A percentile compares a stretch with the other conserved stretches of the same genome.
Conservation (phyloP, 2,888 invertebrate species). For the Xestobium rufovillosum region DNA sequence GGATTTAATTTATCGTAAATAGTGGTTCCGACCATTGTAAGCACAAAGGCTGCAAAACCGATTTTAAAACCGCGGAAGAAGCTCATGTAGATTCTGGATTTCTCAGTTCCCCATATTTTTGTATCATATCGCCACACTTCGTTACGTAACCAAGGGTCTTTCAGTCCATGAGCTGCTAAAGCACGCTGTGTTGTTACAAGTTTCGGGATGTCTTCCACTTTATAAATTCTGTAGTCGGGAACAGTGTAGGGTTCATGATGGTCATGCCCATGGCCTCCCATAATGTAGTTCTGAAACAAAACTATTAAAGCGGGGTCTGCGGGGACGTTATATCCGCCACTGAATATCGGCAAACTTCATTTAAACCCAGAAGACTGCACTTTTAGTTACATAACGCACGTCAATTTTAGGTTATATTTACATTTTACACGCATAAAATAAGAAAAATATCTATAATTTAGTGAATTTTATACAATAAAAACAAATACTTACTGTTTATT, state of each 20-base stretch:
- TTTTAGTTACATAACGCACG: no score
- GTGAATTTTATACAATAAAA: no score
- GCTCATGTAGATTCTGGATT: constrained; percentile 39
- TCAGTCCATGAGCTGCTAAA: constrained; percentile 63
- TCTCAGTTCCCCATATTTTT: constrained; percentile 51
- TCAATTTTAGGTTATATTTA: no score
- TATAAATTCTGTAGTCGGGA: constrained; percentile 66
- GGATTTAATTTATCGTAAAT: constrained; percentile 35
- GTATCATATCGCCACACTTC: constrained; percentile 74
- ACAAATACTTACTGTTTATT: no score
- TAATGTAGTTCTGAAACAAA: no score
- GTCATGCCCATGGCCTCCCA: constrained; percentile 45
- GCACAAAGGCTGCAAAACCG: constrained; percentile 53
- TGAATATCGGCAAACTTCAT: no score
- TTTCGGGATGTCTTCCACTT: constrained; percentile 61
- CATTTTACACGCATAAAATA: no score
- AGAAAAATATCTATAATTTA: no score
- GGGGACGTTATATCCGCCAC: no score
- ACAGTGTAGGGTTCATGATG: constrained; percentile 54
- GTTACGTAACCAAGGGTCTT: constrained; percentile 85
- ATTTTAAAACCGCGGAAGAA: constrained; percentile 59
- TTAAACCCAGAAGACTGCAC: no score
- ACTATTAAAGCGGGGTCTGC: no score
- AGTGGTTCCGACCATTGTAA: constrained; percentile 46
- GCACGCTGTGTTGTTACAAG: constrained; percentile 56